Percentiles rank a stretch among this genome's conserved stretches.
Evolutionary conservation across 1,140 invertebrate species (phyloP).

Genomic region (Drosophila subpulchrella): DNA sequence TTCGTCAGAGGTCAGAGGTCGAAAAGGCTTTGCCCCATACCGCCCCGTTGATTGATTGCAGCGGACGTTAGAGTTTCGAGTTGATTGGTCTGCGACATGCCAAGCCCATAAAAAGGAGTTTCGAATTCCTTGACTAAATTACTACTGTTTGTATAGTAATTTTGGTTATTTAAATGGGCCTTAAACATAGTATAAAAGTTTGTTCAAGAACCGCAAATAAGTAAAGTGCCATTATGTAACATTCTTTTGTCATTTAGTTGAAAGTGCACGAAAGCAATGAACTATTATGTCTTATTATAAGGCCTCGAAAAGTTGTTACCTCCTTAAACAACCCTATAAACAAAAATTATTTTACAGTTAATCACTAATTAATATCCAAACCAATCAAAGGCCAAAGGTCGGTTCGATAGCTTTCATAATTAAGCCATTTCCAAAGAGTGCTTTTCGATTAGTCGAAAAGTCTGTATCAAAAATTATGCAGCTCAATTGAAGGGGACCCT

Average conservation of each 20-base stretch:
- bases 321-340: too few relatives aligned
- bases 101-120: background rate
- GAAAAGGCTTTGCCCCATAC: slow-evolving; percentile 8
- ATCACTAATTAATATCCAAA: too few relatives aligned
- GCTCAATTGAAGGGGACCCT: slow-evolving; percentile 1
- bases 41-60: slow-evolving; percentile 33
- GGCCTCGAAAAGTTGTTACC: too few relatives aligned
- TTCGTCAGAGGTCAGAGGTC: slow-evolving; percentile 22
- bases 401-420: background rate
- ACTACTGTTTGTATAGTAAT: background rate
- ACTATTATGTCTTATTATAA: too few relatives aligned
- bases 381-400: background rate
- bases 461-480: background rate
- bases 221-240: too few relatives aligned
- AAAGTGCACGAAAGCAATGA: too few relatives aligned
- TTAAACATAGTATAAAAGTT: background rate
- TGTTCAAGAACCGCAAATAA: too few relatives aligned
- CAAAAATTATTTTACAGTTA: too few relatives aligned
- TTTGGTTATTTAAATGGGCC: background rate
- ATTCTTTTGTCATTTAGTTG: too few relatives aligned
- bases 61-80: slow-evolving; percentile 15
- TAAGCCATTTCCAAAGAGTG: background rate
- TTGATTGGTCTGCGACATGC: slow-evolving; percentile 37
- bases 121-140: background rate
- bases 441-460: background rate